phyloP scores from a whole-genome alignment of 2,113 vertebrate species.

The Heterotilapia buettikoferi region DNA sequence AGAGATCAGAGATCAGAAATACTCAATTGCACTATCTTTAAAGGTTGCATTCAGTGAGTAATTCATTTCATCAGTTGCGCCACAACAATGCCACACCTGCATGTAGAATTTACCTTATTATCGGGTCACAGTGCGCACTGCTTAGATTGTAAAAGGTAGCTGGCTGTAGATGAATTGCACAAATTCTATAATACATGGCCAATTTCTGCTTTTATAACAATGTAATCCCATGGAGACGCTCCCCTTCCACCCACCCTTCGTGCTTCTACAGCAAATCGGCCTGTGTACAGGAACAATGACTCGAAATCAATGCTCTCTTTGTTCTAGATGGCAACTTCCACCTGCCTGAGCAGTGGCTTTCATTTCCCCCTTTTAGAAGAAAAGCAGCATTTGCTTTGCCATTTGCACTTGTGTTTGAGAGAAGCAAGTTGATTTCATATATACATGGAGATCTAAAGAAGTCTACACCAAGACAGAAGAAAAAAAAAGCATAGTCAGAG shows the following conservation, averaged over 20 bases:
- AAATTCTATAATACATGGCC: not conserved
- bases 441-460: not conserved
- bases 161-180: not conserved
- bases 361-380: not conserved
- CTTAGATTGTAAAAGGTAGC: not conserved
- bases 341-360: not conserved
- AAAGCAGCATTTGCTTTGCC: not conserved
- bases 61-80: not conserved
- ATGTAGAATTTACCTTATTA: not conserved
- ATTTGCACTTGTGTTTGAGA: not conserved
- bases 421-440: not conserved
- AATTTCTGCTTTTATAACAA: slow-evolving; percentile 45
- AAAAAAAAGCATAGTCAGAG: not conserved
- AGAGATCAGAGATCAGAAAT: not conserved
- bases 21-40: not conserved
- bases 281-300: not conserved
- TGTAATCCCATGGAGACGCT: slow-evolving; percentile 8
- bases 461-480: not conserved
- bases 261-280: not conserved
- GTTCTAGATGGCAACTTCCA: slow-evolving; percentile 17
- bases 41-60: not conserved
- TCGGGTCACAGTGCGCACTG: not conserved
- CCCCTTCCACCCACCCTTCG: not conserved
- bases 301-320: slow-evolving; percentile 50
- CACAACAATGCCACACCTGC: not conserved